Conservation (phyloP, 2,888 invertebrate genomes). For the Ditula angustiorana region DNA sequence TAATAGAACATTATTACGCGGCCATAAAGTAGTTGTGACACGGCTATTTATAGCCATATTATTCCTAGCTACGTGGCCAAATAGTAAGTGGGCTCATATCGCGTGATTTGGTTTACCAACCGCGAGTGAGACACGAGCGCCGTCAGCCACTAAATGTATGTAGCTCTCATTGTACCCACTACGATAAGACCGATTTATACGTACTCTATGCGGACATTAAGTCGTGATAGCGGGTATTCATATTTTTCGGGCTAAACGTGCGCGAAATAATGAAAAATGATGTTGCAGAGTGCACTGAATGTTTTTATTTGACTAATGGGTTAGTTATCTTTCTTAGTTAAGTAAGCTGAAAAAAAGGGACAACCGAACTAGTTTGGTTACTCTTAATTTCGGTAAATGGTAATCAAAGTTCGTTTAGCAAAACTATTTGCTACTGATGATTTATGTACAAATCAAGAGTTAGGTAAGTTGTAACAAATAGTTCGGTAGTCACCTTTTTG, state of each 20-base stretch:
- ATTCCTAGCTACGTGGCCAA: slow-evolving; percentile 41
- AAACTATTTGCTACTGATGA: too few species aligned
- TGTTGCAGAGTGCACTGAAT: not conserved
- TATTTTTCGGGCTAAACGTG: slow-evolving; percentile 31
- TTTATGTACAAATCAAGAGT: too few species aligned
- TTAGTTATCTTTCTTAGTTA: not conserved
- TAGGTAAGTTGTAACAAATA: too few species aligned
- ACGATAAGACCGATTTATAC: slow-evolving; percentile 60
- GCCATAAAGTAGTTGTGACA: not conserved
- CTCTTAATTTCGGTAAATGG: too few species aligned
- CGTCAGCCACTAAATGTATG: slow-evolving; percentile 62
- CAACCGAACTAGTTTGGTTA: too few species aligned
- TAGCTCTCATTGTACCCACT: slow-evolving; percentile 54
- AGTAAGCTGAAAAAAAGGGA: too few species aligned
- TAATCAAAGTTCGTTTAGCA: too few species aligned
- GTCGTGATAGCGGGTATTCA: slow-evolving; percentile 44
- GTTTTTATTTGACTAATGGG: not conserved
- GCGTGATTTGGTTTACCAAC: slow-evolving; percentile 72
- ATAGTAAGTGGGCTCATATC: slow-evolving; percentile 61
- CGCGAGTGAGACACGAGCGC: slow-evolving; percentile 61
- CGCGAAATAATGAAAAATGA: slow-evolving; percentile 18
- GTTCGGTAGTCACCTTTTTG: too few species aligned
- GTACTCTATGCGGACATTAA: slow-evolving; percentile 47
- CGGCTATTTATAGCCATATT: not conserved
- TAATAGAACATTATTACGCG: not conserved